Evolutionary conservation across 2,113 vertebrate species (phyloP).

Genomic region (Anolis sagrei): DNA sequence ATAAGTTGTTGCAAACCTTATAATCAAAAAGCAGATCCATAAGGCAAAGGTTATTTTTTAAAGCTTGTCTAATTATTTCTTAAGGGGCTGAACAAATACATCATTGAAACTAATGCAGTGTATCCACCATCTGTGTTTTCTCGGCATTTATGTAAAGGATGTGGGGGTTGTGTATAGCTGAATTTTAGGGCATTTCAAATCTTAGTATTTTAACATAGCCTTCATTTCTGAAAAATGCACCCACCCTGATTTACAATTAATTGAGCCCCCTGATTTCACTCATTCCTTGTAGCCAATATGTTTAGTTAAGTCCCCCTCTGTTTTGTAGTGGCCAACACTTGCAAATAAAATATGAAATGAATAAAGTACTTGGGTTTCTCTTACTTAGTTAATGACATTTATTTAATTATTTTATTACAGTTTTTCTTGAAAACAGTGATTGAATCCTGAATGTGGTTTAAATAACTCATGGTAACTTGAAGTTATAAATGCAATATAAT

Average conservation of each 20-base stretch:
- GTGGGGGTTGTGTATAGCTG: not conserved
- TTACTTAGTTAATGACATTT: not conserved
- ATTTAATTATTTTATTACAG: not conserved
- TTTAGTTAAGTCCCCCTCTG: not conserved
- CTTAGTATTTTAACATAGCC: not conserved
- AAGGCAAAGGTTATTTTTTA: not conserved
- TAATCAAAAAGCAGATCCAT: not conserved
- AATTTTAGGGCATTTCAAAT: not conserved
- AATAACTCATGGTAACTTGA: not conserved
- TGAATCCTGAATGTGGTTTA: not conserved
- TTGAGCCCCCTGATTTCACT: not conserved
- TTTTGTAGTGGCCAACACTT: too few species aligned
- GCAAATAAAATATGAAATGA: too few species aligned
- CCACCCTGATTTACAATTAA: not conserved
- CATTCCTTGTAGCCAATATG: not conserved
- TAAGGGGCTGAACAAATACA: not conserved
- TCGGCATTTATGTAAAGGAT: not conserved
- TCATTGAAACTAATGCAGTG: not conserved
- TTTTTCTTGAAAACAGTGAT: not conserved
- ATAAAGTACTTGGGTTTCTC: not conserved
- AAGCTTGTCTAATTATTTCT: not conserved
- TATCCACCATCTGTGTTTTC: not conserved
- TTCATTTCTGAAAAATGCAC: conserved; percentile 1
- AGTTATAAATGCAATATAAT: conserved; percentile 10
- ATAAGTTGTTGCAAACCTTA: not conserved